phyloP scores from a whole-genome alignment of 2,797 vertebrate genomes.

The Ataeniobius toweri region DNA sequence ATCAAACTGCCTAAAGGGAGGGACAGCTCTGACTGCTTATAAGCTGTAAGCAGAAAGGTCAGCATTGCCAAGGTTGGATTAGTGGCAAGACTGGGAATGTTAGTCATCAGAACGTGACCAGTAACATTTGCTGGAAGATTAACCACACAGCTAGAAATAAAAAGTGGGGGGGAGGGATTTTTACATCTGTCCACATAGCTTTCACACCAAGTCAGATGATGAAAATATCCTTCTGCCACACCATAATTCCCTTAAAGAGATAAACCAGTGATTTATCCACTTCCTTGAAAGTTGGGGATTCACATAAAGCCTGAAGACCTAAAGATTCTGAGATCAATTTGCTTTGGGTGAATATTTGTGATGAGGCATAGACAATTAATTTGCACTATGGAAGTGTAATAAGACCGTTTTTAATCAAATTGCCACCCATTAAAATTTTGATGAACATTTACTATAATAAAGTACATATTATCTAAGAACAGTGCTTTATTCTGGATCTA shows the following conservation, averaged over 20 bases:
- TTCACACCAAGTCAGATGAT: slow-evolving; percentile 3
- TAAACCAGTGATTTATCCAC: not conserved
- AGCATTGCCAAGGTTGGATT: slow-evolving; percentile 7
- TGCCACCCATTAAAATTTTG: not conserved
- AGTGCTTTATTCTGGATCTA: not conserved
- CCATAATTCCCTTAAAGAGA: not conserved
- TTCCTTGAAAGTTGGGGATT: not conserved
- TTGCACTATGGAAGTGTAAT: not conserved
- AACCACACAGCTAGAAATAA: not conserved
- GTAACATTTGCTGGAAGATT: slow-evolving; percentile 5
- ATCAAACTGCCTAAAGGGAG: slow-evolving; percentile 25
- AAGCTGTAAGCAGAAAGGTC: slow-evolving; percentile 33
- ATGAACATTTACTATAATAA: not conserved
- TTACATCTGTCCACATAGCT: not conserved
- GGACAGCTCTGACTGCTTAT: not conserved
- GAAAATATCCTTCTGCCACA: not conserved
- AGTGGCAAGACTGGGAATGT: not conserved
- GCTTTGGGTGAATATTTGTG: not conserved
- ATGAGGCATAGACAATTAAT: not conserved
- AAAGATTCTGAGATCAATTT: not conserved
- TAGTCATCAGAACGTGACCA: slow-evolving; percentile 6
- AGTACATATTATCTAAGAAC: not conserved
- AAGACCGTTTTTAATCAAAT: not conserved
- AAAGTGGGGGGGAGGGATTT: not conserved
- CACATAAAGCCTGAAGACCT: not conserved